Base-by-base conservation (phyloP, 1,140 invertebrate species). In the Drosophila tani region DNA sequence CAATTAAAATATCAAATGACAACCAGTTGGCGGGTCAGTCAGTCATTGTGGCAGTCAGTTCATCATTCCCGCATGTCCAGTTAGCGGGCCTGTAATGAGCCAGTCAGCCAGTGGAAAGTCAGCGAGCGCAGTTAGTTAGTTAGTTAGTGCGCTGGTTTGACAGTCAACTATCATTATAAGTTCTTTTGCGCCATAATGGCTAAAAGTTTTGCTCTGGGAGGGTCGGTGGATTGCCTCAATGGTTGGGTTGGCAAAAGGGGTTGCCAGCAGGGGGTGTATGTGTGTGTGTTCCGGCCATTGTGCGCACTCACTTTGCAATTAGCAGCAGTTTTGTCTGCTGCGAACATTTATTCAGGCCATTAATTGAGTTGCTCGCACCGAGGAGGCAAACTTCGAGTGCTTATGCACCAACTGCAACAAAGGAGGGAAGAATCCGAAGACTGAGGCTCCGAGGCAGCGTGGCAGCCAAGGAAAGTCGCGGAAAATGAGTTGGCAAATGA, bases 141-240 rank as follows among this genome's bases (percentile, higher is more conserved):
- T 87, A 57, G 66, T 65, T 78, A 47, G 75, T 81, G 63, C 47
- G 62, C 63, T 65, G 66, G 77, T 78, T 88, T 88, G 83, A 84
- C 85, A 88, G 84, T 88, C 81, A 84, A 88, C 84, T 88, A 88
- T 88, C 81, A 88, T 88, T 88, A 88, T 88, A 88, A 88, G 85
- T 88, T 88, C 77, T 78, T 79, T 83, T 70, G 75, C 82, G 51
- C 68, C 84, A 88, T 88, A 88, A 88, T 88, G 84, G 78, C 68
- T 70, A 81, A 88, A 82, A 88, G 67, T 76, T 88, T 88, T 84
- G 17, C 55, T 19, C 60, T 35, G 50, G 7, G 29, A 8, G 29
- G 29, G 45, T 45, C 11, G 27, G 21, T 5, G 55, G 65, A 17
- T 21, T 17, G 21, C 21, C 40, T 41, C 21, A 14, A 4, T n/a